Percentiles rank a stretch among this genome's conserved stretches.
These are phyloP conservation scores for Geopemphigus sp. DNA, from an alignment of 1,140 invertebrate genomes.

Conservation along the genomic window DNA sequence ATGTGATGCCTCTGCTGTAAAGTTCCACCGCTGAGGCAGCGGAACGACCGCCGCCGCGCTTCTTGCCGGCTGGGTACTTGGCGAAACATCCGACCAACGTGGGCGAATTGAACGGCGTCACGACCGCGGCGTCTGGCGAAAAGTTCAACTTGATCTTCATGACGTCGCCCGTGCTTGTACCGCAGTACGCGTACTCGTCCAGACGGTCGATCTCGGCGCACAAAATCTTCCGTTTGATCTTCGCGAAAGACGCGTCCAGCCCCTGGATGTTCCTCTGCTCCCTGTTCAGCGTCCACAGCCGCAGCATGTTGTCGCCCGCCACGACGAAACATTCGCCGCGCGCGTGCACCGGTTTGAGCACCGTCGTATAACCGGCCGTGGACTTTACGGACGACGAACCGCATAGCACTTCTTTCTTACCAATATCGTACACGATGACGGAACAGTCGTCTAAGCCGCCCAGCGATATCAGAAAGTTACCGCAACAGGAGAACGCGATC, in stretches of 20 bases:
- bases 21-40: conserved; percentile 56
- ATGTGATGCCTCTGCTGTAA: conserved; percentile 55
- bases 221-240: conserved; percentile 66
- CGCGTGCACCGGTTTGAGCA: conserved; percentile 61
- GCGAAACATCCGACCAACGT: conserved; percentile 69
- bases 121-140: conserved; percentile 60
- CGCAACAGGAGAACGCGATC: conserved; percentile 75
- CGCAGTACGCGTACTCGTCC: conserved; percentile 76
- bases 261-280: conserved; percentile 68
- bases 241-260: conserved; percentile 69
- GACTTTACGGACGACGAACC: conserved; percentile 64
- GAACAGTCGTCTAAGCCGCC: conserved; percentile 86
- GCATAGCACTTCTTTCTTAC: conserved; percentile 64
- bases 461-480: conserved; percentile 76
- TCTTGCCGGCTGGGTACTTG: conserved; percentile 57
- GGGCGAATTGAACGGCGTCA: conserved; percentile 60
- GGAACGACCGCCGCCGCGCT: conserved; percentile 53
- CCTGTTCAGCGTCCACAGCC: conserved; percentile 74
- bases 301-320: conserved; percentile 69
- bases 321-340: conserved; percentile 66
- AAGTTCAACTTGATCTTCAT: conserved; percentile 66
- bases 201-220: conserved; percentile 63
- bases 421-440: conserved; percentile 72
- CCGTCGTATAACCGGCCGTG: conserved; percentile 66
- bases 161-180: conserved; percentile 76